Evolutionary conservation across 2,797 vertebrate species (phyloP), one percentile per base, ranked within the genome.

Genomic region (Lates japonicus): DNA sequence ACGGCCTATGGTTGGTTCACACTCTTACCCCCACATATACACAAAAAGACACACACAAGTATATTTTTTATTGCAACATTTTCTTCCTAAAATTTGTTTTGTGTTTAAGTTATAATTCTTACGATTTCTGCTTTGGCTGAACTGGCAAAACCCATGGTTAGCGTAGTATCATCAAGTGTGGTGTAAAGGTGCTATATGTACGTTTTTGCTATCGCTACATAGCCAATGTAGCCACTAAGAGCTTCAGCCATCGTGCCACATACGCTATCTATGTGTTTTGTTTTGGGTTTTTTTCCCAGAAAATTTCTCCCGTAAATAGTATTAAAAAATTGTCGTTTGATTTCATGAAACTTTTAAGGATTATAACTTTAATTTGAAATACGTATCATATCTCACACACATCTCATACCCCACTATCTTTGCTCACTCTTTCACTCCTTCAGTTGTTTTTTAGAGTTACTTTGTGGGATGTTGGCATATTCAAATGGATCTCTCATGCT

Each of bases 21-120:
- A 13, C 51, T 41, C 46, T 22, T 2, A 22, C 16, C 4, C 33
- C 49, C 48, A 37, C 20, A 25, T 10, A 19, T 2, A 46, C 46
- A 51, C 29, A 33, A 13, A 65, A 0, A 42, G 3, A 65, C 20
- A 51, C 41, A 20, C n/a, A n/a, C n/a, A n/a, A 16, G 14, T 44
- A 16, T 17, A 49, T 19, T 19, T 19, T 2, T 2, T 7, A 7
- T 10, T 20, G 19, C 13, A 46, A 74, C 3, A 11, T 22, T 46
- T 55, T n/a, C 13, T 9, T 4, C 4, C 6, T 39, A 52, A 35
- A 6, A 17, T 67, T 62, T 35, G 0, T 14, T 65, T 41, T 33
- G 14, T 76, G 31, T 33, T 54, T 8, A 48, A 59, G 51, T 69
- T 58, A 22, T 59, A n/a, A 65, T 78, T 46, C 54, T 42, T 70